Base-by-base conservation (phyloP, 2,797 vertebrate genomes). In the Rallus crepitans region DNA sequence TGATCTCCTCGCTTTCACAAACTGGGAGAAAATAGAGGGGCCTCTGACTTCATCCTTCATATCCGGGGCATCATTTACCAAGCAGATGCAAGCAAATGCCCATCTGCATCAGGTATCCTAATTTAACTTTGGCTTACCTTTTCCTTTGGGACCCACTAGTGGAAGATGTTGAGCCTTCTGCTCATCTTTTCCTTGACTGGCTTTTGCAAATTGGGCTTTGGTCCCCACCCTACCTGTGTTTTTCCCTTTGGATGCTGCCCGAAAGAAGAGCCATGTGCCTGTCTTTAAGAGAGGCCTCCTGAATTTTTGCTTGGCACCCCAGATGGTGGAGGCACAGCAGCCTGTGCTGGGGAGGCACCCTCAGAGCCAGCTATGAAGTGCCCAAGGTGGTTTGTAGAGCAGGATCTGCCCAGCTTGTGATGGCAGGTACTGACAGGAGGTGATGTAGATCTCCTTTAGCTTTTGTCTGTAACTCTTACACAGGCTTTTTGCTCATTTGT, bases 271-370 rank as follows among this genome's bases (percentile, higher is more conserved):
- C 13, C 0, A 0, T 21, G 53, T 52, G 11, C 13, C 45, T 42
- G 18, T 16, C 70, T 61, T 5, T 3, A 5, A 30, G 9, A 39
- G 7, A 78, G 5, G 19, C 27, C 14, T 39, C 0, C 0, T 33
- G 31, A 0, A 0, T 3, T 87, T 83, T 55, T 60, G 16, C n/a
- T 33, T 53, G 31, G 31, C 50, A 64, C 5, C 6, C 30, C 0
- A 0, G 30, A 15, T 0, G 2, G 31, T 7, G 27, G 7, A 48
- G 69, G 24, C 24, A 35, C 0, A 0, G 35, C 35, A 89, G 56
- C 17, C 61, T 48, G 35, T 56, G 61, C 83, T 45, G 21, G 68
- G n/a, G 30, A 88, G 2, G 11, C 31, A 59, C 21, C 31, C 59
- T 56, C 27, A 76, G 33, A 72, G 45, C 6, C 78, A 92, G 42